Conservation (phyloP, 2,888 invertebrate species). For the Stenotaenia linearis region DNA sequence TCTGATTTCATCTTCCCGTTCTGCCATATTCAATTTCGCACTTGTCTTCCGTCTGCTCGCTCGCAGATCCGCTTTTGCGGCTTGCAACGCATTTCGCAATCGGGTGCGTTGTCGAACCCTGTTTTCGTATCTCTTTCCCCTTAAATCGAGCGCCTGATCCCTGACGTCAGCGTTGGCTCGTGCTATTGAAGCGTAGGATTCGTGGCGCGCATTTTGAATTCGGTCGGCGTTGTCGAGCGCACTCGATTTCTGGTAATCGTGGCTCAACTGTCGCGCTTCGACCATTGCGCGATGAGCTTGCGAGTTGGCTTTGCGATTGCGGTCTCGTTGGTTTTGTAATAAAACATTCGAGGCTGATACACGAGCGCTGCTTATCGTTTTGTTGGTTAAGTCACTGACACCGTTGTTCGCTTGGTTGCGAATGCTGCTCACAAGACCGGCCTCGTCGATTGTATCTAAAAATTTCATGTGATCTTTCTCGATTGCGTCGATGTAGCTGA, state of each 20-base stretch:
- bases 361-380: background rate
- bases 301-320: background rate
- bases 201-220: conserved; percentile 24
- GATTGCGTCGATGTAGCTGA: conserved; percentile 5
- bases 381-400: background rate
- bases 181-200: background rate
- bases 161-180: conserved; percentile 5
- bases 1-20: background rate
- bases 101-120: background rate
- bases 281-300: background rate
- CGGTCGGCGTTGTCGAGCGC: background rate
- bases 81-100: conserved; percentile 11
- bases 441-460: conserved; percentile 2
- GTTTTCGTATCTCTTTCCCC: background rate
- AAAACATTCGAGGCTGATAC: background rate
- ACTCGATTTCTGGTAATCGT: conserved; percentile 1
- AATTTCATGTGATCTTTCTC: conserved; percentile 12
- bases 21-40: background rate
- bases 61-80: background rate
- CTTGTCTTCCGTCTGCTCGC: background rate
- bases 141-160: background rate
- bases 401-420: background rate
- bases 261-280: background rate
- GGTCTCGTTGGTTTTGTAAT: conserved; percentile 6
- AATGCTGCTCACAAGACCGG: background rate